Evolutionary conservation across 2,888 invertebrate species (phyloP), one percentile per base, ranked within the genome.

Genomic region (Caenorhabditis panamensis): DNA sequence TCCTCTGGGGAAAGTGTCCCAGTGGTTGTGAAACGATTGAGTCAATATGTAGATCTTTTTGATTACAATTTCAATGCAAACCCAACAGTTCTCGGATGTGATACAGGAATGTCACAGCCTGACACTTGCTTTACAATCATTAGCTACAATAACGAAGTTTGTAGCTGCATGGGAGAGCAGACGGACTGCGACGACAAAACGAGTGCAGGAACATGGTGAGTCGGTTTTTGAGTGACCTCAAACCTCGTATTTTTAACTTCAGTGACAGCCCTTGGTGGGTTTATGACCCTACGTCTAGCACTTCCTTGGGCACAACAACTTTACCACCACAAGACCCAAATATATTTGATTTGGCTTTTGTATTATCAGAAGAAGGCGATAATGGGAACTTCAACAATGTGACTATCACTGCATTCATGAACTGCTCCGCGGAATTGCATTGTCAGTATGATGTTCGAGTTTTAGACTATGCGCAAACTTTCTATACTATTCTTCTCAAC

Each of bases 191-290:
- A 51, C 13, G 1, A 47, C 31, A 1, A 31, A 0, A 9, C 68
- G 2, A n/a, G 26, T 26, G 18, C 20, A 3, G 51, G 37, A 6
- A 18, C 44, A 9, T 61, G 69, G 69, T 61, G 28, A 51, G 68
- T n/a, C 49, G 13, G 22, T 20, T 24, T 20, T 66, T 16, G 20
- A 16, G 6, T 4, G 18, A 28, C 16, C 2, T 51, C 4, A 13
- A n/a, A 4, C 20, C 24, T 24, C 20, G 20, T 18, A 51, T 16
- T 1, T 22, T 24, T 20, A 4, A 0, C 59, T 68, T 58, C 49
- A 68, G 68, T 49, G 37, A 49, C 31, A 4, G 1, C 11, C 18
- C n/a, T 20, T 69, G 69, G 69, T 69, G 69, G 69, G 13, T 47
- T 2, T 59, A 69, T 13, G 51, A 69, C 0, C 16, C 16, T 26